These are phyloP conservation scores for Lithodes maja DNA, from an alignment of 2,888 invertebrate species.

Conservation along the genomic window DNA sequence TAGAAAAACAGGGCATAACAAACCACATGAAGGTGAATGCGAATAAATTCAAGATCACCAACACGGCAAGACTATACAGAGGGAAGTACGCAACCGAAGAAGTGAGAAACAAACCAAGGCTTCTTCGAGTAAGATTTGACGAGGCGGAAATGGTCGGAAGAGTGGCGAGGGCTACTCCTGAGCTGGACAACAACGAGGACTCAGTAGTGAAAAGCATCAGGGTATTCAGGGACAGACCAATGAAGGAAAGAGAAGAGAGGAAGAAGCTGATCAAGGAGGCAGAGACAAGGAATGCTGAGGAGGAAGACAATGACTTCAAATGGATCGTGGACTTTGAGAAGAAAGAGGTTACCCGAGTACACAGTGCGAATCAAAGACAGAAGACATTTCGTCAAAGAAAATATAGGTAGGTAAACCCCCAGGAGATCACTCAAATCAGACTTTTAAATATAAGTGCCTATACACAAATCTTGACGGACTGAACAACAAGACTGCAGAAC, in stretches of 20 bases:
- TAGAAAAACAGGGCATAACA: too few species aligned
- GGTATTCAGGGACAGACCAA: slow-evolving; percentile 24
- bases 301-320: background rate
- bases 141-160: slow-evolving; percentile 1
- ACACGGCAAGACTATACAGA: slow-evolving; percentile 22
- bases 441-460: slow-evolving; percentile 39
- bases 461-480: slow-evolving; percentile 48
- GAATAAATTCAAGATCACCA: slow-evolving; percentile 7
- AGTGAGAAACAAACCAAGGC: slow-evolving; percentile 10
- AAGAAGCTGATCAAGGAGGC: slow-evolving; percentile 3
- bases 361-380: background rate
- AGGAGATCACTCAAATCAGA: slow-evolving; percentile 11
- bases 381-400: background rate
- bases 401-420: slow-evolving; percentile 17
- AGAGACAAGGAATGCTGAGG: background rate
- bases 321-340: slow-evolving; percentile 8
- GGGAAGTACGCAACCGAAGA: background rate
- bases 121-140: slow-evolving; percentile 19
- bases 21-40: slow-evolving; percentile 11
- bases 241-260: slow-evolving; percentile 39
- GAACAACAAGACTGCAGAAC: slow-evolving; percentile 50
- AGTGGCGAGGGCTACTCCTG: slow-evolving; percentile 20
- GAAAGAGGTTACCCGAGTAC: background rate
- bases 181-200: background rate
- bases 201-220: background rate